phyloP scores from a whole-genome alignment of 2,888 invertebrate genomes.

The Calliphora vomitoria region DNA sequence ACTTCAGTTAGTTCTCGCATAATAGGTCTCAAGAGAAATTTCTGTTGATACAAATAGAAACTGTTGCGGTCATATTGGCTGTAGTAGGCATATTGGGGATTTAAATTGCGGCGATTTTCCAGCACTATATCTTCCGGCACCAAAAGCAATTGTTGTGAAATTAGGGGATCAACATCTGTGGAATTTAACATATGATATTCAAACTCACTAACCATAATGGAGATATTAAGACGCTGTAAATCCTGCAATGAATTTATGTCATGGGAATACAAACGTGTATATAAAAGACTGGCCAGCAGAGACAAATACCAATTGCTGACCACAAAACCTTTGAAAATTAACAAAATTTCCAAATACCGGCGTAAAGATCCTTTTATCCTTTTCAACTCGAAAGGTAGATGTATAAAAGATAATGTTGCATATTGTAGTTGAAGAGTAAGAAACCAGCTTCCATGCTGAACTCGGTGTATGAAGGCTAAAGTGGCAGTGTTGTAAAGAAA shows the following conservation, averaged over 20 bases:
- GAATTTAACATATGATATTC: slow-evolving; percentile 8
- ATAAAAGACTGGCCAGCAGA: slow-evolving; percentile 26
- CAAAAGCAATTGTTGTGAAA: background rate
- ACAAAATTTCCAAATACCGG: background rate
- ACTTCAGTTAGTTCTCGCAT: slow-evolving; percentile 51
- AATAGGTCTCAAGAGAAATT: slow-evolving; percentile 59
- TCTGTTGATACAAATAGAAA: slow-evolving; percentile 75
- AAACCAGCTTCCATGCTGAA: slow-evolving; percentile 13
- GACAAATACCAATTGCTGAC: slow-evolving; percentile 53
- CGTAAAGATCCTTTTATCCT: background rate
- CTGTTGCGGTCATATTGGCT: slow-evolving; percentile 62
- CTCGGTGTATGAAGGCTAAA: slow-evolving; percentile 16
- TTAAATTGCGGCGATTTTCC: slow-evolving; percentile 54
- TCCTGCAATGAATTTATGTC: slow-evolving; percentile 8
- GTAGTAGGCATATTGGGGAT: slow-evolving; percentile 59
- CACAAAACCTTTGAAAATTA: slow-evolving; percentile 16
- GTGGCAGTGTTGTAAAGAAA: background rate
- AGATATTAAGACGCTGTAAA: background rate
- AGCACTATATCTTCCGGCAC: background rate
- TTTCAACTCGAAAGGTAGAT: background rate
- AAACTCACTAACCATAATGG: slow-evolving; percentile 29
- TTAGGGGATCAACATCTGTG: background rate
- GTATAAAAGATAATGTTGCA: background rate
- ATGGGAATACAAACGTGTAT: slow-evolving; percentile 4
- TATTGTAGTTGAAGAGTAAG: background rate